Evolutionary conservation across 2,888 invertebrate species (phyloP).

Genomic region (Metopia argyrocephala): DNA sequence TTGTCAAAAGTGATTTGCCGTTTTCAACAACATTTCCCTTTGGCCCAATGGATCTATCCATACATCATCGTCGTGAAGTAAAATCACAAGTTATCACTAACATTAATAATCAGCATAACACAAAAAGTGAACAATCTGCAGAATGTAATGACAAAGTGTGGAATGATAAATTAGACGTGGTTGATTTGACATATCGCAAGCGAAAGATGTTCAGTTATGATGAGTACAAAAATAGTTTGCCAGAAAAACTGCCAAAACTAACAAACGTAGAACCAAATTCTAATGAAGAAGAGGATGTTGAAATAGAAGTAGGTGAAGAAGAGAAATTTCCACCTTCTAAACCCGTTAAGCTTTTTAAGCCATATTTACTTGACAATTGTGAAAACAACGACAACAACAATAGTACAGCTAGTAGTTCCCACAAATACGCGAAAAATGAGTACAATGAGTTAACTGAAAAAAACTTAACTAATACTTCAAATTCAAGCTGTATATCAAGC

Average conservation of each 20-base stretch:
- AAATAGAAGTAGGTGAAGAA: conserved; percentile 66
- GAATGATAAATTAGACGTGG: conserved; percentile 60
- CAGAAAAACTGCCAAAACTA: conserved; percentile 72
- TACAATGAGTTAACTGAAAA: conserved; percentile 8
- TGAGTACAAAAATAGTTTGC: conserved; percentile 51
- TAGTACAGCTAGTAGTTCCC: conserved; percentile 33
- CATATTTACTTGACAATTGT: conserved; percentile 85
- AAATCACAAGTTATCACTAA: conserved; percentile 15
- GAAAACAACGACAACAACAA: conserved; percentile 74
- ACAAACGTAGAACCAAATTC: conserved; percentile 56
- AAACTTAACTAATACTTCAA: neutral
- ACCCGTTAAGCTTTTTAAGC: conserved; percentile 88
- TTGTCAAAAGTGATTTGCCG: conserved; percentile 35
- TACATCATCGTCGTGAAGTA: conserved; percentile 69
- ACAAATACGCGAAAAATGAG: conserved; percentile 34
- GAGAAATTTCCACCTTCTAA: conserved; percentile 71
- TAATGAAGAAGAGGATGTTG: conserved; percentile 66
- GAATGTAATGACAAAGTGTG: conserved; percentile 46
- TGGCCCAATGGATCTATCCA: conserved; percentile 75
- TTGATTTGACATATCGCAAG: conserved; percentile 75
- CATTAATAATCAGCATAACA: neutral
- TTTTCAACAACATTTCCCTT: conserved; percentile 59
- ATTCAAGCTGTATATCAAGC: neutral
- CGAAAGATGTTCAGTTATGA: conserved; percentile 67
- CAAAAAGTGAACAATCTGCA: conserved; percentile 1